These are phyloP conservation scores for Ostrea denselamellosa DNA, from an alignment of 1,140 invertebrate genomes.

Conservation along the genomic window DNA sequence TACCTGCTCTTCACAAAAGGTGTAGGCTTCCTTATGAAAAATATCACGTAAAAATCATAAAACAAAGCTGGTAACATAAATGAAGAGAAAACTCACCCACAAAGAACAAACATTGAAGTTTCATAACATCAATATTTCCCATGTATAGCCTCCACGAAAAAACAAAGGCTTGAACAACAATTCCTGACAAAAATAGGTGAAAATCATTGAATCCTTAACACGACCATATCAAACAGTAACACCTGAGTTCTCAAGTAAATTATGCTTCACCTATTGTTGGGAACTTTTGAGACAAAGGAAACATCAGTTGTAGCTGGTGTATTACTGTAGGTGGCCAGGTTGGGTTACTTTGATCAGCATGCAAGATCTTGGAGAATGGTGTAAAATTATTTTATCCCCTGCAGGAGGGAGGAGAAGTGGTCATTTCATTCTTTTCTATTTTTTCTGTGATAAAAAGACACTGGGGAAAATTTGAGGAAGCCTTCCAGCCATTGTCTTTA, in stretches of 20 bases:
- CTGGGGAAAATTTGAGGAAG: not conserved
- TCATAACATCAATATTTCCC: conserved; percentile 27
- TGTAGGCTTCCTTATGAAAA: not conserved
- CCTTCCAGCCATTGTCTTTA: conserved; percentile 27
- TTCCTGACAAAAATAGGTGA: conserved; percentile 32
- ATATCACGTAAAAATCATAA: not conserved
- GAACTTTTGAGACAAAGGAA: conserved; percentile 32
- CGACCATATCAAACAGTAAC: conserved; percentile 26
- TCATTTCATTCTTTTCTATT: not conserved
- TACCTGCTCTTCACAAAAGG: not conserved
- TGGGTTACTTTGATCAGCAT: conserved; percentile 12
- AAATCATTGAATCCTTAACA: conserved; percentile 30
- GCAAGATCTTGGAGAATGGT: not conserved
- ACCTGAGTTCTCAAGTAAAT: conserved; percentile 14
- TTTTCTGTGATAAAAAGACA: not conserved
- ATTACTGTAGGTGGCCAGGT: not conserved
- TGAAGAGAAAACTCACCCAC: conserved; percentile 18
- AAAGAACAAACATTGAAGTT: not conserved
- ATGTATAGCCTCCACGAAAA: conserved; percentile 7
- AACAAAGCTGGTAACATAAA: not conserved
- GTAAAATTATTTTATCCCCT: not conserved
- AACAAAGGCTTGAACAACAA: conserved; percentile 33
- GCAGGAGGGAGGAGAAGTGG: not conserved
- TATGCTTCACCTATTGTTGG: conserved; percentile 33
- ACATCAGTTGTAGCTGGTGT: conserved; percentile 27